phyloP scores from a whole-genome alignment of 2,888 invertebrate species.

The Polydrusus tereticollis region DNA sequence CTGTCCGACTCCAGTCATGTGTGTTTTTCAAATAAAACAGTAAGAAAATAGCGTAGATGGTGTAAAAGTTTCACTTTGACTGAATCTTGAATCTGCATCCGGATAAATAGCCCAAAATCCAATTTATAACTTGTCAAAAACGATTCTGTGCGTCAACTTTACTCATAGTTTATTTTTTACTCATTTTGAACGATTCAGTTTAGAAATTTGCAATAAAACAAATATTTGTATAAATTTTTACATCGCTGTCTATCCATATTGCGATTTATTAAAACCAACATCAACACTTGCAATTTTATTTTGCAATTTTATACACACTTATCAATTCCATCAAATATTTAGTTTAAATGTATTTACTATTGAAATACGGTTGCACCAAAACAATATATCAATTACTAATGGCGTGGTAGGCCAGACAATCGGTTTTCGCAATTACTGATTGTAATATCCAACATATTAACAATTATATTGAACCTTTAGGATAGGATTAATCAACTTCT shows the following conservation, averaged over 20 bases:
- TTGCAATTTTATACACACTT: not conserved
- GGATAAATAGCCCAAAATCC: too few species aligned
- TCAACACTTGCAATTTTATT: not conserved
- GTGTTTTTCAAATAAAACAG: too few species aligned
- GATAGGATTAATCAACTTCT: not conserved
- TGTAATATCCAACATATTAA: not conserved
- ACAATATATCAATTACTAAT: not conserved
- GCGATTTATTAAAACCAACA: not conserved
- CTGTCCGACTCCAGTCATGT: too few species aligned
- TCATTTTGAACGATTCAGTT: too few species aligned
- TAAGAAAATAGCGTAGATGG: too few species aligned
- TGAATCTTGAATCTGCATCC: too few species aligned
- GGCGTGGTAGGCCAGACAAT: not conserved
- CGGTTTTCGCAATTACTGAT: not conserved
- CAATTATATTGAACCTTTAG: constrained; percentile 1
- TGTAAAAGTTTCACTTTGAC: too few species aligned
- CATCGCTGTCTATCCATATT: not conserved
- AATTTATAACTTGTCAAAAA: too few species aligned
- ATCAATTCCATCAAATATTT: not conserved
- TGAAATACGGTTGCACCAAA: not conserved
- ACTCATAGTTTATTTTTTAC: too few species aligned
- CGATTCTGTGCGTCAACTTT: too few species aligned
- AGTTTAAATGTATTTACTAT: not conserved
- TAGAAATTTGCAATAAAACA: not conserved
- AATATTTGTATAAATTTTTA: not conserved